These are phyloP conservation scores for Muscicapa comitata DNA, from an alignment of 2,797 vertebrate genomes.

Conservation along the genomic window DNA sequence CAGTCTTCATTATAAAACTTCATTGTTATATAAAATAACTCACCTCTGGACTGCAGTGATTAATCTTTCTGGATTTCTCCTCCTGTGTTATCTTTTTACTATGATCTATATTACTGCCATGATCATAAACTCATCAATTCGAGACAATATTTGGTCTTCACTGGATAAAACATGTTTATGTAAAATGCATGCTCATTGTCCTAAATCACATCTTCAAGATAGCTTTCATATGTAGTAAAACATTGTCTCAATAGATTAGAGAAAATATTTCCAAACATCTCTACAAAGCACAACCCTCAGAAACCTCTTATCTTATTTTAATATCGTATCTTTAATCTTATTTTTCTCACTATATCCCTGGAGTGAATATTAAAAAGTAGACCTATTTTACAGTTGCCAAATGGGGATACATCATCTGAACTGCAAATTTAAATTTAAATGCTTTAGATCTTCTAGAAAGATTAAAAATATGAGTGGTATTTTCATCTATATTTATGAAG, in stretches of 20 bases:
- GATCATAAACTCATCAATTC: conserved; percentile 9
- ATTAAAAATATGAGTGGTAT: background rate
- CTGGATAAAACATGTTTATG: conserved; percentile 1
- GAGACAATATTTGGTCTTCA: background rate
- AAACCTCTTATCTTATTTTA: conserved; percentile 45
- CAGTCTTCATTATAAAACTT: background rate
- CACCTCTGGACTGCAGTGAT: background rate
- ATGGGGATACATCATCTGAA: conserved; percentile 47
- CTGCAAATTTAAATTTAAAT: conserved; percentile 46
- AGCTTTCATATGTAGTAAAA: conserved; percentile 6
- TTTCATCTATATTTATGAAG: conserved; percentile 54
- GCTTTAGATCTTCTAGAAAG: conserved; percentile 48
- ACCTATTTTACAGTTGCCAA: conserved; percentile 43
- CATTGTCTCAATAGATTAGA: conserved; percentile 3
- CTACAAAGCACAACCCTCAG: background rate
- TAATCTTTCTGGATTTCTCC: conserved; percentile 12
- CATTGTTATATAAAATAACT: background rate
- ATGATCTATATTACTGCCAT: background rate
- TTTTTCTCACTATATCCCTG: conserved; percentile 23
- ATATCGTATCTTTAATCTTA: conserved; percentile 48
- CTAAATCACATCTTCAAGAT: conserved; percentile 24
- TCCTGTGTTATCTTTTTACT: background rate
- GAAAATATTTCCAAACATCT: background rate
- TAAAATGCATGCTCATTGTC: background rate
- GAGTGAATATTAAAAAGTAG: conserved; percentile 45